Evolutionary conservation across 2,797 vertebrate species (phyloP).

Genomic region (Sebastes goodei): DNA sequence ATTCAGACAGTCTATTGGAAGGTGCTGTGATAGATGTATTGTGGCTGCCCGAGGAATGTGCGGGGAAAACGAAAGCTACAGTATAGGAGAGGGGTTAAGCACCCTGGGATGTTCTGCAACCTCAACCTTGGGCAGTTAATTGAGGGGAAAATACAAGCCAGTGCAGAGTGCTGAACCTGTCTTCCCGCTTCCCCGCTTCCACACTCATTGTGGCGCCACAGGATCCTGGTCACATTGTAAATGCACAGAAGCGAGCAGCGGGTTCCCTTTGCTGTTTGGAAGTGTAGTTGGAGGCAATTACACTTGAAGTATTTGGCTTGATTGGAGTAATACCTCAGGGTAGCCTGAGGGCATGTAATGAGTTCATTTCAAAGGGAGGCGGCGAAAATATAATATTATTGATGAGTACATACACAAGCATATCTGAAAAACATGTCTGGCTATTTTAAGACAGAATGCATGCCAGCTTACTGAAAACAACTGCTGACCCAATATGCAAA

Average conservation of each 20-base stretch:
- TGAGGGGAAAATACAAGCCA: slow-evolving; percentile 56
- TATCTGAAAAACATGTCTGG: background rate
- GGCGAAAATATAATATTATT: slow-evolving; percentile 34
- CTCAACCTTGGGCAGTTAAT: slow-evolving; percentile 66
- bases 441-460: slow-evolving; percentile 27
- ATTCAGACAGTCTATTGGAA: slow-evolving; percentile 42
- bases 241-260: slow-evolving; percentile 10
- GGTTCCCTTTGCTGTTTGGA: slow-evolving; percentile 40
- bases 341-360: slow-evolving; percentile 56
- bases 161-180: slow-evolving; percentile 4
- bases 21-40: slow-evolving; percentile 44
- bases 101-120: slow-evolving; percentile 52
- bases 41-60: slow-evolving; percentile 22
- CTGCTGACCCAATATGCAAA: slow-evolving; percentile 56
- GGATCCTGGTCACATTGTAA: slow-evolving; percentile 24
- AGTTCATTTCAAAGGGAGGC: slow-evolving; percentile 51
- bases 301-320: slow-evolving; percentile 65
- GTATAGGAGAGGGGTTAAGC: slow-evolving; percentile 24
- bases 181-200: slow-evolving; percentile 1
- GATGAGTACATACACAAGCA: slow-evolving; percentile 20
- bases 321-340: slow-evolving; percentile 65
- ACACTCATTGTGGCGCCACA: slow-evolving; percentile 3
- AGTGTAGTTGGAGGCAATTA: slow-evolving; percentile 60
- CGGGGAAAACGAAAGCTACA: slow-evolving; percentile 1
- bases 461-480: slow-evolving; percentile 6